Base-by-base conservation (phyloP, 2,797 vertebrate species). In the Lerista edwardsae region DNA sequence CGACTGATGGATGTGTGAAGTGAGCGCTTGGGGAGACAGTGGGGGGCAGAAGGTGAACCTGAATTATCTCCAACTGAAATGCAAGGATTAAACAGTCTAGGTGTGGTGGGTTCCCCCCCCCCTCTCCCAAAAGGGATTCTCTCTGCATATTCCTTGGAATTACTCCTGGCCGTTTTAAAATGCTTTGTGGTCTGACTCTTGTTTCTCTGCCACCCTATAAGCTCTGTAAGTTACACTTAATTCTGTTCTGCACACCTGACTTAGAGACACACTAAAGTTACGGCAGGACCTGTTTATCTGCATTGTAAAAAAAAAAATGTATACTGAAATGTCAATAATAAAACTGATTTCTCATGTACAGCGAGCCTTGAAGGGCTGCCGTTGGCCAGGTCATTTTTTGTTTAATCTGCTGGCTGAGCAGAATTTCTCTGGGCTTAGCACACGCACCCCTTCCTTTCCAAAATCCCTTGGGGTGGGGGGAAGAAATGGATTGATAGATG, bases 271-370 rank as follows among this genome's bases (percentile, higher is more conserved):
- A 88, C 41, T 94, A 79, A 67, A 90, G 86, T 88, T 85, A 87
- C 81, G 76, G 75, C 8, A 92, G 88, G 89, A 91, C 90, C 93
- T 94, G 89, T 93, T 69, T 94, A 91, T 91, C 90, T 94, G 91
- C 91, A 80, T 86, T 93, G 91, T 94, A 91, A 90, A 90, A 84
- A 91, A 90, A 90, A 84, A 75, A 67, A 75, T 80, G 87, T 94
- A 93, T 91, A 91, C 90, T 82, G 90, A 90, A 94, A 92, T 84
- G 92, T 88, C 93, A 87, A 89, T 94, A 95, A 95, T 96, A 96
- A 95, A 96, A 91, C 68, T 3, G 41, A 90, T 94, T 92, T 94
- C 92, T 90, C 91, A 93, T 86, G 89, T 91, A 92, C 79, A 3
- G 23, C 78, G 44, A 71, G 51, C 15, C 25, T 62, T 39, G 3